Base-by-base conservation (phyloP, 2,888 invertebrate genomes). In the Gerris lacustris region DNA sequence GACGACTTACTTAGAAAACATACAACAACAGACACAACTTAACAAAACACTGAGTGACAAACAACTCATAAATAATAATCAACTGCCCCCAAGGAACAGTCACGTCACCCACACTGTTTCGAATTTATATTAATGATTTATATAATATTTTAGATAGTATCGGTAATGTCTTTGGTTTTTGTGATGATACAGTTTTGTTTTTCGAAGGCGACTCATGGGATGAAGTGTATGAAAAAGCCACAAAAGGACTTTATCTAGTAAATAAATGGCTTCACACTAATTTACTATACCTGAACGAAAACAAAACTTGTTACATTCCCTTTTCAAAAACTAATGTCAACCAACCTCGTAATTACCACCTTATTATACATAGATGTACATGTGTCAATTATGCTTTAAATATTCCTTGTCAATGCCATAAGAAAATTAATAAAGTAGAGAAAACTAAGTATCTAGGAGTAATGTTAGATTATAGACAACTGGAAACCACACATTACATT, bases 61-160 rank as follows among this genome's bases (percentile, higher is more conserved):
- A 66, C 9, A 6, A 9, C 6, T 9, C 11, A 45, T 70, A 45
- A 44, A 6, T 47, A 47, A 47, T 11, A 7, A 47, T 11, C 47
- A 47, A 47, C 47, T 47, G 47, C n/a, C 71, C 71, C 43, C 72
- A 72, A 69, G 72, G 72, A 11, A 63, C 72, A 9, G 72, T 70
- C 5, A 17, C 68, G n/a, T 66, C 67, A n/a, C 68, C 68, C 15
- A 43, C 63, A 15, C 45, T 69, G 0, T 67, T 70, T 55, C 64
- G 62, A 17, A 64, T 67, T 43, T 72, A 67, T 63, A 66, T 70
- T 18, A 72, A 70, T 64, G 69, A 66, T 47, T 47, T 72, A 62
- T 62, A 66, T n/a, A 31, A 67, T 11, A 17, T 64, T 64, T 31
- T 47, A 5, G 44, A 63, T n/a, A 31, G 45, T n/a, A 67, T 18